A percentile compares a stretch with the other conserved stretches of the same genome.
These are phyloP conservation scores for Chlorodrepanis virens DNA, from an alignment of 2,113 vertebrate species.

Conservation along the genomic window DNA sequence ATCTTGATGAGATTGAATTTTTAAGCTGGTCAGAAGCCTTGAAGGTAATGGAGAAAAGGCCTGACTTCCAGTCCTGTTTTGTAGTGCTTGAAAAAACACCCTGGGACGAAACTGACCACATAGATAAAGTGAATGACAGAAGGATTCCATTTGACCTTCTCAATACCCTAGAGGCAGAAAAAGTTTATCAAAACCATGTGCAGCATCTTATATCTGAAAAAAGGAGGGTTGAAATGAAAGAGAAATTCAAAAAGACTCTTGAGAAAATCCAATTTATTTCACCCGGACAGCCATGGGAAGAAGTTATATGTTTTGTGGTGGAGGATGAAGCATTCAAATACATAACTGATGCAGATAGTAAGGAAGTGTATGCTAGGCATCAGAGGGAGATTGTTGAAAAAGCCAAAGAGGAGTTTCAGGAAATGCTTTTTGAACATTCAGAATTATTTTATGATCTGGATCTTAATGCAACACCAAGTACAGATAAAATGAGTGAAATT, in stretches of 20 bases:
- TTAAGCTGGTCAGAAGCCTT: conserved; percentile 92
- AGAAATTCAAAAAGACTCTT: conserved; percentile 95
- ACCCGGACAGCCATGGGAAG: conserved; percentile 94
- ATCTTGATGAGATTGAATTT: conserved; percentile 91
- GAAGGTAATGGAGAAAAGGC: conserved; percentile 85
- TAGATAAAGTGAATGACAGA: conserved; percentile 92
- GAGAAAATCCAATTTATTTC: conserved; percentile 96
- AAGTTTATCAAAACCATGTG: conserved; percentile 93
- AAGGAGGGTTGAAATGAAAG: conserved; percentile 94
- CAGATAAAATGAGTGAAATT: conserved; percentile 98
- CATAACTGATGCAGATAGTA: conserved; percentile 91
- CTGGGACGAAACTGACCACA: conserved; percentile 96
- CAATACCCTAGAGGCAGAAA: conserved; percentile 87
- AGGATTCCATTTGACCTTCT: conserved; percentile 97
- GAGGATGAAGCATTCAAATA: conserved; percentile 97
- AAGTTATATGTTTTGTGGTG: conserved; percentile 96
- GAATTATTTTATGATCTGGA: conserved; percentile 98
- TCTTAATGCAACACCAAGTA: conserved; percentile 96
- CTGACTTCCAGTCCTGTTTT: conserved; percentile 94
- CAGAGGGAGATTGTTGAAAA: conserved; percentile 98
- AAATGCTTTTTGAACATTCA: conserved; percentile 99
- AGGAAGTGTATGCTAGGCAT: conserved; percentile 93
- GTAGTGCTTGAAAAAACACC: conserved; percentile 91
- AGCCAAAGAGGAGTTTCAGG: conserved; percentile 99
- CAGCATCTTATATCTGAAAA: conserved; percentile 95